Conservation (phyloP, 2,888 invertebrate genomes). For the Antheraea yamamai region DNA sequence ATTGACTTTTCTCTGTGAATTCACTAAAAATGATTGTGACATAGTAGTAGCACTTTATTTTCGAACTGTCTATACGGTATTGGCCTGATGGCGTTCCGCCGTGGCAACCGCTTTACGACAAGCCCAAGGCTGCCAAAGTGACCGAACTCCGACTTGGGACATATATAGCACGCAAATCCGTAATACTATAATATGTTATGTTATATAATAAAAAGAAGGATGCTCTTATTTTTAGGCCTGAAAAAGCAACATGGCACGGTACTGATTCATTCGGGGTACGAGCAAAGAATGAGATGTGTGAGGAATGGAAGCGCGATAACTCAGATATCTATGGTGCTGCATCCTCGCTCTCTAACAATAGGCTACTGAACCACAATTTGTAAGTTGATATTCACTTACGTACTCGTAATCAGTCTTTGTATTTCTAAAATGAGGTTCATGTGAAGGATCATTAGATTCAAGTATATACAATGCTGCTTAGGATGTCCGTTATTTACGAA, state of each 20-base stretch:
- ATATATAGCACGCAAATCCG: too few relatives aligned
- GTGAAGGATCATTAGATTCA: background rate
- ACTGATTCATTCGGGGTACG: conserved; percentile 40
- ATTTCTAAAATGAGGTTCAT: background rate
- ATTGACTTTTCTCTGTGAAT: too few relatives aligned
- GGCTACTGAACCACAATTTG: conserved; percentile 53
- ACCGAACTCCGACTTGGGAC: too few relatives aligned
- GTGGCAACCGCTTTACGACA: too few relatives aligned
- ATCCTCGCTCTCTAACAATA: conserved; percentile 48
- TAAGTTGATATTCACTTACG: conserved; percentile 38
- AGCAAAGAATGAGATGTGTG: conserved; percentile 41
- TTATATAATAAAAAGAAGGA: background rate
- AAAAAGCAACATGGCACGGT: conserved; percentile 68
- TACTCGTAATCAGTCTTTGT: background rate
- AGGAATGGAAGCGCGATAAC: conserved; percentile 54
- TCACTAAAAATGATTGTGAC: too few relatives aligned
- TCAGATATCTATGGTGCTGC: conserved; percentile 46
- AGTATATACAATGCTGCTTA: too few relatives aligned
- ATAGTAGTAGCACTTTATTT: too few relatives aligned
- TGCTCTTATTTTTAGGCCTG: conserved; percentile 50
- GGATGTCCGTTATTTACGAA: too few relatives aligned
- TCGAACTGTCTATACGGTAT: too few relatives aligned
- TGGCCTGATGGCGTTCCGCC: too few relatives aligned
- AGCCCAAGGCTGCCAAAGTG: too few relatives aligned
- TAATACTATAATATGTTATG: background rate